These are phyloP conservation scores for Phorcus lineatus DNA, from an alignment of 2,888 invertebrate species.

Conservation along the genomic window DNA sequence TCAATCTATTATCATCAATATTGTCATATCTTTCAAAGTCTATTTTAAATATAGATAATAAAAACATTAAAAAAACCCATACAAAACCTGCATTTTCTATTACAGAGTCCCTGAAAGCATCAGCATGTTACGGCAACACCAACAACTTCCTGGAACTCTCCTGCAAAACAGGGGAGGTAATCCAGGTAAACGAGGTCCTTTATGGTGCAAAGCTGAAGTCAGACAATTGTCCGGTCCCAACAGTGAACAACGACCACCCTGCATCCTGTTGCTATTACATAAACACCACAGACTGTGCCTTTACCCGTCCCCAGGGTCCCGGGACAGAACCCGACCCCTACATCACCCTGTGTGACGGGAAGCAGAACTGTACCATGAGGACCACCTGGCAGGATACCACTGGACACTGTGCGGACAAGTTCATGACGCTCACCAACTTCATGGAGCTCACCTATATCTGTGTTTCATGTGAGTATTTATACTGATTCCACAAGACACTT, in stretches of 20 bases:
- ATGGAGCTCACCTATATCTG: conserved; percentile 29
- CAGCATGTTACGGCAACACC: conserved; percentile 27
- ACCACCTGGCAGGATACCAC: conserved; percentile 21
- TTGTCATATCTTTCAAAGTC: no score
- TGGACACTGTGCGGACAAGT: conserved; percentile 16
- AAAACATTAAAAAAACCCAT: no score
- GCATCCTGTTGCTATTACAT: conserved; percentile 12
- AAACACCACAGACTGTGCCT: conserved; percentile 9
- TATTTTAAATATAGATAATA: no score
- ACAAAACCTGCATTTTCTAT: not conserved
- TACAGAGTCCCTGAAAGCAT: not conserved
- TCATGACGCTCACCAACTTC: conserved; percentile 25
- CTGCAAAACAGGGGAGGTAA: conserved; percentile 15
- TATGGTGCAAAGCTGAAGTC: conserved; percentile 25
- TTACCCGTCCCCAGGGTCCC: not conserved
- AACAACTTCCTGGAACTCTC: conserved; percentile 25
- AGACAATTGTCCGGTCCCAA: conserved; percentile 23
- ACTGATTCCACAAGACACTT: no score
- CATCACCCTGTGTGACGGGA: conserved; percentile 4
- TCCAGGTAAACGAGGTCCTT: conserved; percentile 13
- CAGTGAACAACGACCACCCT: conserved; percentile 3
- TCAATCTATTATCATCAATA: no score
- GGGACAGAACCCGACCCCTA: conserved; percentile 18
- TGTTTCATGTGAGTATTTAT: not conserved
- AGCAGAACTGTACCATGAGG: conserved; percentile 6